These are phyloP conservation scores for Calephelis nemesis DNA, from an alignment of 1,140 invertebrate genomes.

Conservation along the genomic window DNA sequence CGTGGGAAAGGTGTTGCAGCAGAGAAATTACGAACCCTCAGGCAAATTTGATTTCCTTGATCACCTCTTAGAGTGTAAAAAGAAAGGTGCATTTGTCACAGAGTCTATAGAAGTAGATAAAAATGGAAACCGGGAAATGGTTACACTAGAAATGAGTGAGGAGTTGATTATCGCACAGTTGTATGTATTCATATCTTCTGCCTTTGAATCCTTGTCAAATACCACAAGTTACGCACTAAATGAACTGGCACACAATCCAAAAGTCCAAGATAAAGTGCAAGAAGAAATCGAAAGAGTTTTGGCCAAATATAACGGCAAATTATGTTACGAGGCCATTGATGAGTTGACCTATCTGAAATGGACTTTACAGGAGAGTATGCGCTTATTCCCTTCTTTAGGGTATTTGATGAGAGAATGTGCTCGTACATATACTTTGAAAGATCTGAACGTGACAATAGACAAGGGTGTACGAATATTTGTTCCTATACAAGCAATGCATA, in stretches of 20 bases:
- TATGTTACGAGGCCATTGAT: conserved; percentile 64
- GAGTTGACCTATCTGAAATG: conserved; percentile 67
- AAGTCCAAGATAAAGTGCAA: conserved; percentile 78
- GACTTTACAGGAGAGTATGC: conserved; percentile 72
- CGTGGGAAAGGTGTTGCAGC: conserved; percentile 33
- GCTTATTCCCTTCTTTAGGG: conserved; percentile 64
- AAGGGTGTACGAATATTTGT: conserved; percentile 55
- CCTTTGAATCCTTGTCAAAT: conserved; percentile 81
- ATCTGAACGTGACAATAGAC: conserved; percentile 48
- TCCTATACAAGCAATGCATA: conserved; percentile 75
- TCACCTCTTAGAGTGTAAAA: conserved; percentile 75
- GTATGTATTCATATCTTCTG: conserved; percentile 79
- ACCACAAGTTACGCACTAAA: conserved; percentile 75
- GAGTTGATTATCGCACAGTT: conserved; percentile 71
- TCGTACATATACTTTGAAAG: conserved; percentile 64
- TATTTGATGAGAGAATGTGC: conserved; percentile 60
- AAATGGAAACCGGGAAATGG: conserved; percentile 36
- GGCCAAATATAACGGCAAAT: conserved; percentile 44
- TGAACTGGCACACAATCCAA: conserved; percentile 79
- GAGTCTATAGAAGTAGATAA: conserved; percentile 62
- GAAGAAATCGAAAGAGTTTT: conserved; percentile 77
- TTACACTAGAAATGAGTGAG: conserved; percentile 39
- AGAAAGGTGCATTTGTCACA: conserved; percentile 45
- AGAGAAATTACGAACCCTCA: conserved; percentile 38
- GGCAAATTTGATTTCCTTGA: conserved; percentile 79